Evolutionary conservation across 2,888 invertebrate species (phyloP).

Genomic region (Thymelicus sylvestris): DNA sequence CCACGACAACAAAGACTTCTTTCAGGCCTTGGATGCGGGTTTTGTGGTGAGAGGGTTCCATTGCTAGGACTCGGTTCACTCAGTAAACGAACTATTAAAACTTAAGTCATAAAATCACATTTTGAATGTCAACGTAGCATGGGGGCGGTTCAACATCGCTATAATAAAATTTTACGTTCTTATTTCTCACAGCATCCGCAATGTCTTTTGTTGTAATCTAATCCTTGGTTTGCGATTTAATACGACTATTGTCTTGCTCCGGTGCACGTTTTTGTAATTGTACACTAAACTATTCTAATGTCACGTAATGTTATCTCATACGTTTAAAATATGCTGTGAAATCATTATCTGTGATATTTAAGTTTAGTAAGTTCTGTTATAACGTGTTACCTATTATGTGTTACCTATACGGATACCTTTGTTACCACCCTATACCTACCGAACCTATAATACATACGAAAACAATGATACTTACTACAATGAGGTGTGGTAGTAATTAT

Average conservation of each 20-base stretch:
- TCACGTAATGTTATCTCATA: constrained; percentile 30
- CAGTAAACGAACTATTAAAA: constrained; percentile 35
- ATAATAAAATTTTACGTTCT: constrained; percentile 30
- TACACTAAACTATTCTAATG: constrained; percentile 22
- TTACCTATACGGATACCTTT: no score
- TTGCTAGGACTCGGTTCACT: constrained; percentile 26
- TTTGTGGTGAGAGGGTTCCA: constrained; percentile 51
- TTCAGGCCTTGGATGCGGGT: constrained; percentile 53
- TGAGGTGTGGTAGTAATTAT: no score
- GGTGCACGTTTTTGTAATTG: constrained; percentile 25
- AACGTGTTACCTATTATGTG: no score
- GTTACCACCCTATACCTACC: no score
- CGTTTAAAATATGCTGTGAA: constrained; percentile 4
- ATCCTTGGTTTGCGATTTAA: constrained; percentile 35
- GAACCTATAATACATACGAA: no score
- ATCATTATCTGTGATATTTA: neutral
- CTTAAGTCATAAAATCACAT: constrained; percentile 34
- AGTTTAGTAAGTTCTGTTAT: neutral
- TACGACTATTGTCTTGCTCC: constrained; percentile 32
- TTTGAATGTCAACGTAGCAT: constrained; percentile 30
- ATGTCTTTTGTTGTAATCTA: constrained; percentile 26
- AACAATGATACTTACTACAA: no score
- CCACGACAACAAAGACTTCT: constrained; percentile 28
- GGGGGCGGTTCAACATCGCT: constrained; percentile 28
- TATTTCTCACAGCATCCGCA: constrained; percentile 34